Evolutionary conservation across 2,797 vertebrate genomes (phyloP).

Genomic region (Argyrosomus regius): DNA sequence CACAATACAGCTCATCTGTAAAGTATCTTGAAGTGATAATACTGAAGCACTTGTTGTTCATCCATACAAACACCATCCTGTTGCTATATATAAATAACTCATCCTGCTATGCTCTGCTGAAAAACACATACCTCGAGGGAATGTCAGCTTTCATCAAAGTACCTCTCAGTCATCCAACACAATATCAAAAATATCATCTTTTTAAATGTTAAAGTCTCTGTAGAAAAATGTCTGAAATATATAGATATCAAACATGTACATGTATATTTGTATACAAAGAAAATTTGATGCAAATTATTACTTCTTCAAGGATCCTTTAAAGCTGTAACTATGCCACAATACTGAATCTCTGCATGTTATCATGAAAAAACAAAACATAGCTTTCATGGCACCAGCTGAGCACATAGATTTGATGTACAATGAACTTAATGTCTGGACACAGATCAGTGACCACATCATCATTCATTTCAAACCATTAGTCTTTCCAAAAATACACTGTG

Average conservation of each 20-base stretch:
- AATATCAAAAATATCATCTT: slow-evolving; percentile 89
- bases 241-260: slow-evolving; percentile 81
- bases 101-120: slow-evolving; percentile 69
- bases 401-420: slow-evolving; percentile 52
- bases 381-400: slow-evolving; percentile 65
- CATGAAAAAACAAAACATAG: slow-evolving; percentile 37
- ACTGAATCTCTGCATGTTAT: slow-evolving; percentile 52
- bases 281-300: slow-evolving; percentile 86
- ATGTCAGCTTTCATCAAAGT: slow-evolving; percentile 74
- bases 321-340: slow-evolving; percentile 70
- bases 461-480: slow-evolving; percentile 49
- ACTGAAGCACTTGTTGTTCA: slow-evolving; percentile 52
- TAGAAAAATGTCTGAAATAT: slow-evolving; percentile 87
- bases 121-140: slow-evolving; percentile 64
- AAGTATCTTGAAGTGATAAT: slow-evolving; percentile 48
- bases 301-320: slow-evolving; percentile 75
- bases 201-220: slow-evolving; percentile 86
- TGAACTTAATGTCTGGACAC: slow-evolving; percentile 64
- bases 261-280: slow-evolving; percentile 81
- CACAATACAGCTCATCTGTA: slow-evolving; percentile 23
- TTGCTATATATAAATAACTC: slow-evolving; percentile 73
- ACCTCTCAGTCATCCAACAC: slow-evolving; percentile 73
- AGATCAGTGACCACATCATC: slow-evolving; percentile 61
- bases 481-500: slow-evolving; percentile 52
- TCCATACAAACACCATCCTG: slow-evolving; percentile 51